phyloP scores from a whole-genome alignment of 1,140 invertebrate species.

The Cotesia glomerata region DNA sequence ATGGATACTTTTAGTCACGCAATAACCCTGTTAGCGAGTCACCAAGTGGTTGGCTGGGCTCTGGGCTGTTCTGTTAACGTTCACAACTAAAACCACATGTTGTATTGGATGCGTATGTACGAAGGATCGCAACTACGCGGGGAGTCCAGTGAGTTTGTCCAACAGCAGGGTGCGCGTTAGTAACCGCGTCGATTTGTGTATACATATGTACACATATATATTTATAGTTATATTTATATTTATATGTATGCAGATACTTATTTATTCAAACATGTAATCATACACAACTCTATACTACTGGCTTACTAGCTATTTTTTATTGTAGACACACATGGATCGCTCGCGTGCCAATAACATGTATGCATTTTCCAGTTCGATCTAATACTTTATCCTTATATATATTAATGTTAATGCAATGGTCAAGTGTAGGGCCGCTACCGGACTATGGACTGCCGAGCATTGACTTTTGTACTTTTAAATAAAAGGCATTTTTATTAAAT shows the following conservation, averaged over 20 bases:
- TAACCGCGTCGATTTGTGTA: not conserved
- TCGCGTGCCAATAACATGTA: constrained; percentile 1
- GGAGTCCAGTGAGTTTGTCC: not conserved
- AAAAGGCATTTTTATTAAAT: too few species aligned
- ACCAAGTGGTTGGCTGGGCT: constrained; percentile 50
- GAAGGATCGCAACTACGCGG: not conserved
- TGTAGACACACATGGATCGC: not conserved
- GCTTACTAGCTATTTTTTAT: not conserved
- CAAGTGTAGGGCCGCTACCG: too few species aligned
- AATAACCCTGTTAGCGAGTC: constrained; percentile 58
- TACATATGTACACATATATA: too few species aligned
- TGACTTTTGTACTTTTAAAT: too few species aligned
- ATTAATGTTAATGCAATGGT: too few species aligned
- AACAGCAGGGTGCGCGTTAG: not conserved
- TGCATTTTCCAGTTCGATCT: not conserved
- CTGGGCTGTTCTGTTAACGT: constrained; percentile 27
- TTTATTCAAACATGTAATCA: too few species aligned
- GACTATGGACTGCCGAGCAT: too few species aligned
- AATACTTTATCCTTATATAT: not conserved
- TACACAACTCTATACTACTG: too few species aligned
- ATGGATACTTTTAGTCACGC: constrained; percentile 43
- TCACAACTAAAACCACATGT: constrained; percentile 13
- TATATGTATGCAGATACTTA: too few species aligned
- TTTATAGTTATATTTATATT: too few species aligned
- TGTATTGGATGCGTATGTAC: constrained; percentile 5